Base-by-base conservation (phyloP, 2,797 vertebrate genomes). In the Salarias fasciatus region DNA sequence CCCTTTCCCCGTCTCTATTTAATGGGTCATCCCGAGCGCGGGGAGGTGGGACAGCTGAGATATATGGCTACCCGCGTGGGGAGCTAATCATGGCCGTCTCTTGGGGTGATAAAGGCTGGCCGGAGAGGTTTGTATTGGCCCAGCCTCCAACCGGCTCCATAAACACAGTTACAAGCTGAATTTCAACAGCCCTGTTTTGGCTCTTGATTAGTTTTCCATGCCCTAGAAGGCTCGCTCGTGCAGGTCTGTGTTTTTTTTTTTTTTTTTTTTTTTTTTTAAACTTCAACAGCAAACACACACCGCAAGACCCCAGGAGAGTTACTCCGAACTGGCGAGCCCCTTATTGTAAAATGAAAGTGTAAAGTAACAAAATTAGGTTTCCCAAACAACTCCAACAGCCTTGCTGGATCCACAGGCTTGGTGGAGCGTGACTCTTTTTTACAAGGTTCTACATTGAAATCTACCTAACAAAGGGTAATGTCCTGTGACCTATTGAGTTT, bases 41-140 rank as follows among this genome's bases (percentile, higher is more conserved):
- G 56, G 72, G 69, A 75, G 75, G 81, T 45, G 76, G 74, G 77
- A 69, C 77, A 64, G 77, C 55, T 48, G 69, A 88, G 81, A 86
- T 90, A 75, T 87, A 88, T 77, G 69, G 74, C 71, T 54, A 68
- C 61, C 63, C 46, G 80, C 38, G 70, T 51, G 74, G 63, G 65
- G 76, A 76, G 84, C 86, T 86, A 86, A 89, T 90, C 86, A 85
- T 56, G 86, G 79, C 77, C 69, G 64, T 86, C 85, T 87, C 87
- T 85, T 70, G 79, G 83, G 80, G 83, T 87, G 86, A 88, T 84
- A 83, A 84, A 86, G 71, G 81, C 52, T 59, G 78, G 78, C 82
- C 61, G 49, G 61, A 66, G 73, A 72, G 80, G 84, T 77, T 82
- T 75, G 80, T 80, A 79, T 82, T 84, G 81, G 80, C 70, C 29